Base-by-base conservation (phyloP, 2,113 vertebrate species). In the Oncorhynchus clarkii region DNA sequence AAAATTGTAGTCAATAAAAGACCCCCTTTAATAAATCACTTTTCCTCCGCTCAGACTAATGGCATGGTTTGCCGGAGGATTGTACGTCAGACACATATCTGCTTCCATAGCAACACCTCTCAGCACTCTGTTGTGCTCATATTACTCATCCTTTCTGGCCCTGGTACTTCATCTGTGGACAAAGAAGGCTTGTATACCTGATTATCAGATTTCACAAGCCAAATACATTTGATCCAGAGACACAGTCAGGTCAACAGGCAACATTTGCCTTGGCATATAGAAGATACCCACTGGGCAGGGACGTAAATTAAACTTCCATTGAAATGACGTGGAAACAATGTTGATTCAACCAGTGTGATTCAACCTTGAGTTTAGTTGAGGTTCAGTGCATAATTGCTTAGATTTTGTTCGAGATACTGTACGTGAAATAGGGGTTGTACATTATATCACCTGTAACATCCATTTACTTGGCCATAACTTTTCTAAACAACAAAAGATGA, bases 51-150 rank as follows among this genome's bases (percentile, higher is more conserved):
- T 54, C 51, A 54, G 51, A 54, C 51, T 54, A 54, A 54, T 18
- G 14, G 16, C 51, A 54, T 18, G 51, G 51, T 54, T 54, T 18
- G 16, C 16, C 13, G 51, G 51, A 18, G 51, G 16, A 54, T 54
- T 54, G 51, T 62, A 9, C n/a, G 5, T 7, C 16, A 54, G 51
- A 54, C 51, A 9, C 67, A 68, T 27, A 45, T 45, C 13, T 34
- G 67, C 29, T 68, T 68, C 67, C 67, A 68, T 68, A 34, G 67
- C 67, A 68, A 68, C 67, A 68, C 14, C 67, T 62, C n/a, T 62
- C 6, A 7, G 31, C 31, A 22, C 59, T 62, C 20, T n/a, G 31
- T 29, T 34, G 20, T 68, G 31, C 29, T 68, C 31, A 34, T 27
- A 68, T 18, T 20, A 8, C 6, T 68, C 29, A 16, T 16, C 18